Base-by-base conservation (phyloP, 1,140 invertebrate genomes). In the Chymomyza costata region DNA sequence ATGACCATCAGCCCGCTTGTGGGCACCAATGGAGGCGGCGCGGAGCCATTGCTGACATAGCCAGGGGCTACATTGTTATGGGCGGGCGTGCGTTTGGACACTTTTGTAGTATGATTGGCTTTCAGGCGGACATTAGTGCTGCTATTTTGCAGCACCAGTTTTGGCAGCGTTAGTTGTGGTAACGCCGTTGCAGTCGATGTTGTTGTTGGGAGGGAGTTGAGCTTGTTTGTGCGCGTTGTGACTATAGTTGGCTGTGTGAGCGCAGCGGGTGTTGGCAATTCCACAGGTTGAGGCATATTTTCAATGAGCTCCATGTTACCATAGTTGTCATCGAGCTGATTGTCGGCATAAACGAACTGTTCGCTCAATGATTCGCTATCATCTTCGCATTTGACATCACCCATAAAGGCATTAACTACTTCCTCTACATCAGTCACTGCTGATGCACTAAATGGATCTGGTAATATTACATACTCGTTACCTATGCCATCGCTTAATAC, bases 1-100 rank as follows among this genome's bases (percentile, higher is more conserved):
- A 95, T 94, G 87, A 97, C 8, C 32, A 10, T 13, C n/a, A 34
- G 96, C 84, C 96, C 95, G 13, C 30, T 53, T 6, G 96, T 94
- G 0, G 69, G 15, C 11, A 41, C 60, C 25, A 74, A 16, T 0
- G 69, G 65, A 3, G 69, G 55, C 96, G 86, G 96, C 0, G 95
- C 95, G 86, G 97, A 95, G 61, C 30, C 34, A 11, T 44, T 45
- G 34, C 74, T 62, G 14, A 48, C 13, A 40, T 59, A 46, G 34
- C 30, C 15, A 15, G 3, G 16, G n/a, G n/a, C 18, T 13, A 2
- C 21, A 11, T 19, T 85, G 5, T 21, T 44, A 14, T 6, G 18
- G 8, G 21, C 6, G 10, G 40, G 10, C 18, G 32, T 38, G 11
- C 14, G 35, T 38, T 38, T 38, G 13, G 15, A 25, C 3, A 8